Evolutionary conservation across 2,797 vertebrate genomes (phyloP), one percentile per base, ranked within the genome.

Genomic region (Tenualosa thibaudeaui): DNA sequence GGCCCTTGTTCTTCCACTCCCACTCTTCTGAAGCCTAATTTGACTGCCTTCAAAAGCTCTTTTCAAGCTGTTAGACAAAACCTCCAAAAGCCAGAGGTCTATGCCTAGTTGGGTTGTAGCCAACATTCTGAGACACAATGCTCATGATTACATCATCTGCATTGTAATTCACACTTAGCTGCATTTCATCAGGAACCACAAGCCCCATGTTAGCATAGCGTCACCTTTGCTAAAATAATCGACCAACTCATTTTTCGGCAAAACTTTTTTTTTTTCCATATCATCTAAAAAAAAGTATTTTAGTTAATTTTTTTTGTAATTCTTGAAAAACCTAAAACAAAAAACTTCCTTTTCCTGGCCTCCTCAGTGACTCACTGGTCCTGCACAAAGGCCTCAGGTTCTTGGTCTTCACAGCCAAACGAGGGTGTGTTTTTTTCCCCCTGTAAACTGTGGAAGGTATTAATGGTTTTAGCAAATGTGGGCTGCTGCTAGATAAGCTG

Each of bases 381-480:
- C 71, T 78, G 13, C 71, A 78, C 19, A 31, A 17, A 13, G 26
- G 3, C 65, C 62, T 43, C 37, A 17, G 2, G 37, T 78, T 37
- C 10, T 17, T 78, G 19, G 31, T 46, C 71, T 9, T 46, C 40
- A 78, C 37, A 78, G 71, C 71, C 71, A 43, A 40, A 0, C 17
- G 2, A 22, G 15, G 2, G 17, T 9, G 37, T 22, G 2, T 8
- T 26, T 37, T 17, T 17, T 65, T 68, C 13, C 5, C 71, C 40
- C 40, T 46, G 51, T 62, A 83, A 81, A 56, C 78, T 12, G n/a
- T 86, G n/a, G 58, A 84, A 31, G 71, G 50, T 82, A 86, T 71
- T 62, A 82, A 86, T 60, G 82, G 17, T 19, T 78, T 85, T 84
- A 88, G 40, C 82, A 83, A 84, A 88, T 62, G 68, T 82, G 0